Evolutionary conservation across 2,888 invertebrate species (phyloP).

Genomic region (Athripsodes cinereus): DNA sequence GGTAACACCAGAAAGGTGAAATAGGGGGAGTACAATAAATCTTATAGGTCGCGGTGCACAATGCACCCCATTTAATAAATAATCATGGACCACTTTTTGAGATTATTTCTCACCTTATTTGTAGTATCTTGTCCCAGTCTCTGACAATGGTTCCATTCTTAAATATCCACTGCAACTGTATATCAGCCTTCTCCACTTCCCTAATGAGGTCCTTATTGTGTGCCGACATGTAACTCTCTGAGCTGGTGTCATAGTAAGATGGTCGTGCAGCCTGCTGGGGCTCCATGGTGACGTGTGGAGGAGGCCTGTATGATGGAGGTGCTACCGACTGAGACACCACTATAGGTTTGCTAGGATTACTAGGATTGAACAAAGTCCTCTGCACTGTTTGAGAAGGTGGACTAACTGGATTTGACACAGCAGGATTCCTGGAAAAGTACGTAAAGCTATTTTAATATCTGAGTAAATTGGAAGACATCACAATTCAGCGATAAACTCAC

Average conservation of each 20-base stretch:
- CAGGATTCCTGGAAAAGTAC: constrained; percentile 15
- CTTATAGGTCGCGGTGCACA: no score
- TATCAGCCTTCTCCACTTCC: constrained; percentile 63
- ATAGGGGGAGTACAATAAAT: no score
- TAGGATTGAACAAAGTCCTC: constrained; percentile 55
- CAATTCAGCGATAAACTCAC: no score
- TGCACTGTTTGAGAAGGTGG: constrained; percentile 33
- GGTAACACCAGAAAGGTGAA: no score
- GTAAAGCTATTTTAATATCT: no score
- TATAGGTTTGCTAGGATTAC: constrained; percentile 66
- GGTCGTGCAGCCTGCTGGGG: constrained; percentile 43
- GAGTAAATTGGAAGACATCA: no score
- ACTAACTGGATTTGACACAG: constrained; percentile 16
- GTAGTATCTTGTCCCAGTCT: constrained; percentile 60
- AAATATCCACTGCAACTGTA: constrained; percentile 58
- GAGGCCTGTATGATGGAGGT: constrained; percentile 34
- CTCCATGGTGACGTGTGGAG: constrained; percentile 41
- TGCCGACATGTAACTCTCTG: constrained; percentile 55
- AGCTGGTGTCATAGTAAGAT: constrained; percentile 52
- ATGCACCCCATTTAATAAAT: no score
- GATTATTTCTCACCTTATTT: no score
- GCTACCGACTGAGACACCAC: constrained; percentile 48
- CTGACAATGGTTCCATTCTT: constrained; percentile 53
- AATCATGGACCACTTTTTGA: no score
- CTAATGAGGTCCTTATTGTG: constrained; percentile 57